phyloP scores from a whole-genome alignment of 2,888 invertebrate species.

The Neoascia interrupta region DNA sequence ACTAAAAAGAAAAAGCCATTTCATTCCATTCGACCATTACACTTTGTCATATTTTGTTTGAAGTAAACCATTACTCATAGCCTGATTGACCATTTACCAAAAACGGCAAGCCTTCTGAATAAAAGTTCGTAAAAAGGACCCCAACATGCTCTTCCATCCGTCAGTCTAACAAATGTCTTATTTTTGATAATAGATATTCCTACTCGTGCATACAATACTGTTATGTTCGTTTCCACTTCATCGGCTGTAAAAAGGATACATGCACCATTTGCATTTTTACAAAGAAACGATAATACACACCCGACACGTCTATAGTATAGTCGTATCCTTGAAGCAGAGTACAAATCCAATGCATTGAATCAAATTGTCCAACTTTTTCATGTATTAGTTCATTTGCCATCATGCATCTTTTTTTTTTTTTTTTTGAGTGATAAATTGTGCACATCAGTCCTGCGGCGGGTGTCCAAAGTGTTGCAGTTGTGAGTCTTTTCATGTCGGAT shows the following conservation, averaged over 20 bases:
- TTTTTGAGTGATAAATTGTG: constrained; percentile 42
- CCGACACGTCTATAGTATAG: not conserved
- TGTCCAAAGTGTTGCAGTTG: not conserved
- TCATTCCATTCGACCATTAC: no score
- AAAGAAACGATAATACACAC: constrained; percentile 3
- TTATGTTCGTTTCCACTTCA: constrained; percentile 20
- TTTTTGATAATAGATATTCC: constrained; percentile 38
- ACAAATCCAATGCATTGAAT: constrained; percentile 50
- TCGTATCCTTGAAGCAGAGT: constrained; percentile 18
- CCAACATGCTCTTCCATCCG: constrained; percentile 15
- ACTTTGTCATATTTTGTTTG: constrained; percentile 25
- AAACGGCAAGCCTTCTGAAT: not conserved
- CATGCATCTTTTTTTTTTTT: constrained; percentile 38
- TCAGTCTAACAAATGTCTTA: constrained; percentile 54
- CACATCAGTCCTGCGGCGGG: constrained; percentile 8
- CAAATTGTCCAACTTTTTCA: constrained; percentile 42
- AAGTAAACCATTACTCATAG: constrained; percentile 40
- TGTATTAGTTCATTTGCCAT: constrained; percentile 21
- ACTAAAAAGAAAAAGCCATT: no score
- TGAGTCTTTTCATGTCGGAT: constrained; percentile 19
- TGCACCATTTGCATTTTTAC: constrained; percentile 38
- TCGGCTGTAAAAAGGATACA: constrained; percentile 27
- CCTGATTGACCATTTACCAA: constrained; percentile 27
- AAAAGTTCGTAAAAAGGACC: not conserved
- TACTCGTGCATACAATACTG: constrained; percentile 5